Base-by-base conservation (phyloP, 2,888 invertebrate species). In the Steromphala cineraria region DNA sequence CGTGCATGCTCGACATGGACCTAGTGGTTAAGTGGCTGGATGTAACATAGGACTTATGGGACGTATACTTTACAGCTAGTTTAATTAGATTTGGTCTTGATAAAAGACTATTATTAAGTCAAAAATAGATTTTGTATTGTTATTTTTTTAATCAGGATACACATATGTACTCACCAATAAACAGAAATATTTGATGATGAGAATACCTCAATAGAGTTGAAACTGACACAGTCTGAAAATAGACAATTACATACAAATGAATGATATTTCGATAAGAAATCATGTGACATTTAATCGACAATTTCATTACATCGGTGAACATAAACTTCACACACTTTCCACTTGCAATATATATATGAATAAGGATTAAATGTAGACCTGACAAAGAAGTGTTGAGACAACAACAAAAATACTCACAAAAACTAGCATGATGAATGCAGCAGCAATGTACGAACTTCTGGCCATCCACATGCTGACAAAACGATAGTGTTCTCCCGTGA, bases 111-210 rank as follows among this genome's bases (percentile, higher is more conserved):
- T n/a, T n/a, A n/a, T n/a, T n/a, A n/a, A n/a, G n/a, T n/a, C n/a
- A n/a, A n/a, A n/a, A n/a, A n/a, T n/a, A n/a, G n/a, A n/a, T n/a
- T n/a, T n/a, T n/a, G n/a, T n/a, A n/a, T n/a, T n/a, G n/a, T n/a
- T n/a, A n/a, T n/a, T n/a, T n/a, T n/a, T n/a, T n/a, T n/a, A n/a
- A n/a, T n/a, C n/a, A n/a, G n/a, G n/a, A n/a, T n/a, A 36, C 7
- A 36, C 3, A 13, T n/a, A 53, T 55, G 2, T 83, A 95, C 96
- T 96, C 95, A 98, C 98, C 98, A 90, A 99, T 99, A 93, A 99
- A 99, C 84, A 99, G 96, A 94, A 99, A 99, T 92, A 99, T 99
- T 95, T 99, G 99, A 94, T 99, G 99, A 94, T 99, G 99, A 15
- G 99, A 99, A 94, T 99, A 99, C 77, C 99, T 96, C 89, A 99